A percentile compares a stretch with the other conserved stretches of the same genome.
Conservation (phyloP, 2,113 vertebrate species). For the Macquaria ambigua region DNA sequence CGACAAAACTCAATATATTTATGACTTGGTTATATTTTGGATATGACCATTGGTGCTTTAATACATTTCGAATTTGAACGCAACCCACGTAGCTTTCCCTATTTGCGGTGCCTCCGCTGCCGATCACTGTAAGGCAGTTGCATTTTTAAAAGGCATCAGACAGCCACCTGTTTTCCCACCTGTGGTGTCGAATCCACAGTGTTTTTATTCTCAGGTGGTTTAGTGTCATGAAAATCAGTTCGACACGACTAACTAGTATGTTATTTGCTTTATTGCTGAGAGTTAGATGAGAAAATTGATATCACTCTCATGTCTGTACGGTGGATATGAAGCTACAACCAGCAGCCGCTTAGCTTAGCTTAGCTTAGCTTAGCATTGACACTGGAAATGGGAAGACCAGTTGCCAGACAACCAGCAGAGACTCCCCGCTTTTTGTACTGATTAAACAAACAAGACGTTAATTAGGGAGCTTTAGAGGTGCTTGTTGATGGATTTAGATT, state of each 20-base stretch:
- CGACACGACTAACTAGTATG: too few species aligned
- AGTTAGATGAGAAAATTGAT: too few species aligned
- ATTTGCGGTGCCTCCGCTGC: too few species aligned
- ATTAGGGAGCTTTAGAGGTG: background rate
- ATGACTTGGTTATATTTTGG: background rate
- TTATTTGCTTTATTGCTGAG: background rate
- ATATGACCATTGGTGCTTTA: background rate
- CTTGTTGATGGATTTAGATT: background rate
- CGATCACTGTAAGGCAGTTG: background rate
- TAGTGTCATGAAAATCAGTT: background rate
- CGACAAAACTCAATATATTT: background rate
- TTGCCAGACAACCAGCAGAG: background rate
- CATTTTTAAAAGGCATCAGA: too few species aligned
- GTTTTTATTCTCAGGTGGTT: background rate
- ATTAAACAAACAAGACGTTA: background rate
- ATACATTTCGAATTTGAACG: background rate
- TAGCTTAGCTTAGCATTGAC: background rate
- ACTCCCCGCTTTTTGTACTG: background rate
- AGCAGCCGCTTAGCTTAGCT: background rate
- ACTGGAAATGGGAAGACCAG: background rate
- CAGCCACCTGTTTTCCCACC: background rate
- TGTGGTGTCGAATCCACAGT: background rate
- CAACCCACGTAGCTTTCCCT: too few species aligned
- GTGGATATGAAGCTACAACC: too few species aligned
- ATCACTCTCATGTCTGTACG: too few species aligned